phyloP scores from a whole-genome alignment of 1,140 invertebrate species.

The Psilanteris sp. region DNA sequence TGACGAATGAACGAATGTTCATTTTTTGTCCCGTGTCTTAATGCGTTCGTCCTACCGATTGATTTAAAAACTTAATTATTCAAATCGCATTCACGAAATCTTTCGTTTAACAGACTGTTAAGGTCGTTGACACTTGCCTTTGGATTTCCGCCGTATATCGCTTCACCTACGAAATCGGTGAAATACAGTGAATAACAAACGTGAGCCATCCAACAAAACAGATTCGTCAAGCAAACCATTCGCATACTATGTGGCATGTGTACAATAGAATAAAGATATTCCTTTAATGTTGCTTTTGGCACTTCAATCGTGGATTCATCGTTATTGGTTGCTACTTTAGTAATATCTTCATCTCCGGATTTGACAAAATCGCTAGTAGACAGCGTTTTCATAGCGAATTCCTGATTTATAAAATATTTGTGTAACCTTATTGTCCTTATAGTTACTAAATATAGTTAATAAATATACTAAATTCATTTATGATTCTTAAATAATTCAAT shows the following conservation, averaged over 20 bases:
- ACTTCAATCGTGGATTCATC: slow-evolving; percentile 24
- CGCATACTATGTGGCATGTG: slow-evolving; percentile 92
- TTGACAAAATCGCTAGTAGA: slow-evolving; percentile 48
- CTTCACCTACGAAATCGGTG: slow-evolving; percentile 97
- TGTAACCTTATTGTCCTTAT: too few species aligned
- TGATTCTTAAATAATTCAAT: too few species aligned
- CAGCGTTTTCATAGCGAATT: slow-evolving; percentile 68
- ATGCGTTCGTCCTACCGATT: slow-evolving; percentile 19
- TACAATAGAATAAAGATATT: slow-evolving; percentile 93
- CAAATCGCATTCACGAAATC: slow-evolving; percentile 15
- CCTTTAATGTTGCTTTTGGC: slow-evolving; percentile 81
- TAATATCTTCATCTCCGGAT: slow-evolving; percentile 54
- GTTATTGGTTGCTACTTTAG: too few species aligned
- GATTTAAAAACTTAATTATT: slow-evolving; percentile 27
- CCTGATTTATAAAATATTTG: too few species aligned
- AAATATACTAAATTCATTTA: too few species aligned
- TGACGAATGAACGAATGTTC: too few species aligned
- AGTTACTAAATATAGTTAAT: too few species aligned
- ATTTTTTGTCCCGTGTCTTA: too few species aligned
- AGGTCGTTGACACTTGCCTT: slow-evolving; percentile 79
- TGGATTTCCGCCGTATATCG: slow-evolving; percentile 95
- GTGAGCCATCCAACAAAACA: slow-evolving; percentile 98
- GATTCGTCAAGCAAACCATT: slow-evolving; percentile 94
- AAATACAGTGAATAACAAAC: slow-evolving; percentile 98
- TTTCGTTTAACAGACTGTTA: slow-evolving; percentile 8